Conservation (phyloP, 2,113 vertebrate species). For the Pitta sordida region DNA sequence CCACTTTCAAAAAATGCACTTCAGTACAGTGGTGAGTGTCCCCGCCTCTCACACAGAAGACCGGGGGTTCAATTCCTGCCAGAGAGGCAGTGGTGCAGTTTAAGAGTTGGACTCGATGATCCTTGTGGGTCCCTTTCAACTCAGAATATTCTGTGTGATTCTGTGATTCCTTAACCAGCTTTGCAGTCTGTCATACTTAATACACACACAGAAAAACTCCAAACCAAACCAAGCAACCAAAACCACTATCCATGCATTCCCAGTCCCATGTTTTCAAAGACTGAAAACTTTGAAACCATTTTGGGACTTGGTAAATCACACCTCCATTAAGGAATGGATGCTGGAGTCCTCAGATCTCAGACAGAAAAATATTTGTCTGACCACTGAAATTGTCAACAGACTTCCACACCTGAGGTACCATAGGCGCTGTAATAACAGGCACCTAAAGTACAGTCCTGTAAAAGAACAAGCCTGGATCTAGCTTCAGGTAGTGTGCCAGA, state of each 20-base stretch:
- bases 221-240: background rate
- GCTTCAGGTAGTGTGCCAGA: background rate
- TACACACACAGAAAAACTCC: background rate
- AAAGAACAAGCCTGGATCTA: background rate
- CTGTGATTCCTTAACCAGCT: background rate
- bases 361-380: background rate
- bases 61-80: too few species aligned
- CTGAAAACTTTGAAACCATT: background rate
- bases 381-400: background rate
- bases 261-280: background rate
- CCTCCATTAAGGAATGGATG: background rate
- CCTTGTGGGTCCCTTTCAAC: too few species aligned
- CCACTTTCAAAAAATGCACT: too few species aligned
- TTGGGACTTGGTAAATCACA: background rate
- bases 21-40: too few species aligned
- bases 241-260: background rate
- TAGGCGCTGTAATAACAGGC: background rate
- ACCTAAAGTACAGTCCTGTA: background rate
- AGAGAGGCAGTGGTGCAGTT: too few species aligned
- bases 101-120: too few species aligned
- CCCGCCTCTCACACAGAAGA: too few species aligned
- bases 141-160: too few species aligned
- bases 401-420: background rate
- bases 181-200: background rate
- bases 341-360: background rate